phyloP scores from a whole-genome alignment of 2,888 invertebrate species.

The Conus canariensis region DNA sequence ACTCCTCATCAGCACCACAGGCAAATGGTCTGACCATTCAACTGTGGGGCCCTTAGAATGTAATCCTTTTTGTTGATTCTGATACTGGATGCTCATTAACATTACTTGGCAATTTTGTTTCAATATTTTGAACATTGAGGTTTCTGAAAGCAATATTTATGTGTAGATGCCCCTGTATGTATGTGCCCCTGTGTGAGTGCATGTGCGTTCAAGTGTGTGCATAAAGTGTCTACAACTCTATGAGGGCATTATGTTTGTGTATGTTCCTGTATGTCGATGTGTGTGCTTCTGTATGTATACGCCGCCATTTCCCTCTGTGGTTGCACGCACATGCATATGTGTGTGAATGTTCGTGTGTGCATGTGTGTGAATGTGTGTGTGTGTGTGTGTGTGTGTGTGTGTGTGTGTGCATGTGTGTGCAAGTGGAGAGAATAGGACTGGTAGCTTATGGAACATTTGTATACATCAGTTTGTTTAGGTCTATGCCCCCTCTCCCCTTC shows the following conservation, averaged over 20 bases:
- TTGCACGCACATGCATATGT: background rate
- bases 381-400: background rate
- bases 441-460: too few species aligned
- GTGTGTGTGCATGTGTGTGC: background rate
- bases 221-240: background rate
- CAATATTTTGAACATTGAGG: too few species aligned
- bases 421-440: background rate
- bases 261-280: background rate
- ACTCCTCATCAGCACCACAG: too few species aligned
- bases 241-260: background rate
- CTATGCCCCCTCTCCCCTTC: background rate
- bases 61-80: too few species aligned
- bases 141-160: background rate
- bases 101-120: too few species aligned
- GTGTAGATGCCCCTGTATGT: background rate
- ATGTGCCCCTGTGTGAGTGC: background rate
- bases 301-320: background rate
- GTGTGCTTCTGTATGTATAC: background rate
- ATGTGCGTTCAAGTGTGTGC: background rate
- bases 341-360: background rate
- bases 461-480: background rate
- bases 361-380: slow-evolving; percentile 3
- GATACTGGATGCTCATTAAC: too few species aligned
- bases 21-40: too few species aligned
- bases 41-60: too few species aligned